Evolutionary conservation across 2,888 invertebrate genomes (phyloP).

Genomic region (Neuroscelio doddi): DNA sequence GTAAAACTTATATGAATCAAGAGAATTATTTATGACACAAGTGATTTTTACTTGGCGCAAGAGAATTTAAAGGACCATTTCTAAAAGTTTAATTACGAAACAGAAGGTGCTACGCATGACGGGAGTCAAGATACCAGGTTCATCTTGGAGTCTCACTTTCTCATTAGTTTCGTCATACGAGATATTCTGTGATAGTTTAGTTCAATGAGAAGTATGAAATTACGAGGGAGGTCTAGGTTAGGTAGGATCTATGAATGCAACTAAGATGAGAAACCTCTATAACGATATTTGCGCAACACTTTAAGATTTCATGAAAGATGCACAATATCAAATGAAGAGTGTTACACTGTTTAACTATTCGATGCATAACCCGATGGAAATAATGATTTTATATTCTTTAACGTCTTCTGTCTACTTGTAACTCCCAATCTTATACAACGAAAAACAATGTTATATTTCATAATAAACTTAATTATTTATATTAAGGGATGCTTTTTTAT

Average conservation of each 20-base stretch:
- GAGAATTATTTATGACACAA: neutral
- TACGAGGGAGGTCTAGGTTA: neutral
- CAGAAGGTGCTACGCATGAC: neutral
- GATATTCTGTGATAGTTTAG: neutral
- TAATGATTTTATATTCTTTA: slow-evolving; percentile 31
- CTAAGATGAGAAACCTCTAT: neutral
- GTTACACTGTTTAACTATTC: slow-evolving; percentile 4
- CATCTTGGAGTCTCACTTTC: neutral
- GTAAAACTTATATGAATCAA: slow-evolving; percentile 66
- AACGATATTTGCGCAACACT: slow-evolving; percentile 16
- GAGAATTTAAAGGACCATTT: too few species aligned
- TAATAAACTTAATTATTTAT: too few species aligned
- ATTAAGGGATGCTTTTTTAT: too few species aligned
- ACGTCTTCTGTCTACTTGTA: too few species aligned
- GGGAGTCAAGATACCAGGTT: neutral
- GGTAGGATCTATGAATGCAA: neutral
- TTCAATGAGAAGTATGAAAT: neutral
- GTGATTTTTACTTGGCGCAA: neutral
- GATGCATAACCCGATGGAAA: slow-evolving; percentile 5
- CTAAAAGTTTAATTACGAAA: neutral
- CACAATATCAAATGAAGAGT: slow-evolving; percentile 17
- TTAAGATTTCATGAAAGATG: slow-evolving; percentile 21
- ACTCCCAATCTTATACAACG: too few species aligned
- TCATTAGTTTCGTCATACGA: neutral
- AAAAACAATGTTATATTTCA: too few species aligned